Evolutionary conservation across 2,113 vertebrate genomes (phyloP).

Genomic region (Taxidea taxus): DNA sequence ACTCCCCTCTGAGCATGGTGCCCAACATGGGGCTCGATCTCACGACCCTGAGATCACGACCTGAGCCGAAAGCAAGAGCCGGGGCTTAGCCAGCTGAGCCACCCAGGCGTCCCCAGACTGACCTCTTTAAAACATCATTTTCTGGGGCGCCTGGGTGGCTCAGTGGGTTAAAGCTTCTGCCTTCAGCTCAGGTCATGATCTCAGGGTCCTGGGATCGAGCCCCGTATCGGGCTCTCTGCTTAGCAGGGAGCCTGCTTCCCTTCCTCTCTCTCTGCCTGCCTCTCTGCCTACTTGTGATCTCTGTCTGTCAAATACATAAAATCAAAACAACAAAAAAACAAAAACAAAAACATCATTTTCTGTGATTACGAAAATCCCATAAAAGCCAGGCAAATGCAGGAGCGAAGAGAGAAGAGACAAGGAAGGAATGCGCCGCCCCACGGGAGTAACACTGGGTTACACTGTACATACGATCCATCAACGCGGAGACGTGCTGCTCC

Average conservation of each 20-base stretch:
- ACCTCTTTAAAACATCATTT: neutral
- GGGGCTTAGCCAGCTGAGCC: neutral
- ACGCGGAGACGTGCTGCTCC: neutral
- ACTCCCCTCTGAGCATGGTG: neutral
- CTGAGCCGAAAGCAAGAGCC: neutral
- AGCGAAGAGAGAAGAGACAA: neutral
- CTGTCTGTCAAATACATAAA: too few species aligned
- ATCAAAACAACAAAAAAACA: neutral
- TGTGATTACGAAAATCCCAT: neutral
- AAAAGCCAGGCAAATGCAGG: neutral
- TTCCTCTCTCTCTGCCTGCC: too few species aligned
- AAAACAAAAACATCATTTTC: neutral
- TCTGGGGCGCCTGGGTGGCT: neutral
- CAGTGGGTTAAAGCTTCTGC: too few species aligned
- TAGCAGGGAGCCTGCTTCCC: too few species aligned
- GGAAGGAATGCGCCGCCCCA: neutral
- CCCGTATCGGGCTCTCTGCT: too few species aligned
- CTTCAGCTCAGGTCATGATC: too few species aligned
- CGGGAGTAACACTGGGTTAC: neutral
- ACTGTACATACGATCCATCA: neutral
- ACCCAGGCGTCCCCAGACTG: neutral
- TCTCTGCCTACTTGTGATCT: too few species aligned
- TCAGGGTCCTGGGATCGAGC: too few species aligned
- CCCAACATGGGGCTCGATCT: neutral
- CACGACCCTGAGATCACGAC: neutral